These are phyloP conservation scores for Paralichthys olivaceus DNA, from an alignment of 2,113 vertebrate genomes.

Conservation along the genomic window DNA sequence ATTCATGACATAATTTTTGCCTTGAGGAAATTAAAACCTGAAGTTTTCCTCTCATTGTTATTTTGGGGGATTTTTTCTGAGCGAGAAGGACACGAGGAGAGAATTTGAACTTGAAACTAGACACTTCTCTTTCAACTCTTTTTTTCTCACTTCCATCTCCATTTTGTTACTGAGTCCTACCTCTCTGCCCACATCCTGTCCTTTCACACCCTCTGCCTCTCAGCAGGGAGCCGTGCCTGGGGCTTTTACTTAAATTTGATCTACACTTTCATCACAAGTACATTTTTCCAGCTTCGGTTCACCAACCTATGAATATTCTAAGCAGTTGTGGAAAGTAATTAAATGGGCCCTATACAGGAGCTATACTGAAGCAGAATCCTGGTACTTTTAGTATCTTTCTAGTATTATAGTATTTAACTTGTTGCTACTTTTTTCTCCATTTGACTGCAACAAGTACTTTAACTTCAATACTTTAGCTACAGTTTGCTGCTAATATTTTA, in stretches of 20 bases:
- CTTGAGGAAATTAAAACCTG: no score
- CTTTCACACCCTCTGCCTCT: slow-evolving; percentile 15
- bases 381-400: background rate
- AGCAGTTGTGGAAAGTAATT: background rate
- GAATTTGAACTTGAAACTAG: no score
- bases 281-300: slow-evolving; percentile 26
- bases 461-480: background rate
- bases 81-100: background rate
- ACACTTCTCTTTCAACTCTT: background rate
- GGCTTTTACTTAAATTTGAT: slow-evolving; percentile 32
- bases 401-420: no score
- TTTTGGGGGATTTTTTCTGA: no score
- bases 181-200: slow-evolving; percentile 41
- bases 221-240: slow-evolving; percentile 17
- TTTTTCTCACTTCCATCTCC: background rate
- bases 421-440: background rate
- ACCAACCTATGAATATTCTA: slow-evolving; percentile 29
- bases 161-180: background rate
- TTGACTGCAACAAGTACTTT: background rate
- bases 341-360: background rate
- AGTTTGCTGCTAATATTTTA: background rate
- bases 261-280: slow-evolving; percentile 49
- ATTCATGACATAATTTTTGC: no score
- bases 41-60: no score
- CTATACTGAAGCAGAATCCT: background rate